Evolutionary conservation across 2,113 vertebrate species (phyloP), one percentile per base, ranked within the genome.

Genomic region (Callithrix jacchus): DNA sequence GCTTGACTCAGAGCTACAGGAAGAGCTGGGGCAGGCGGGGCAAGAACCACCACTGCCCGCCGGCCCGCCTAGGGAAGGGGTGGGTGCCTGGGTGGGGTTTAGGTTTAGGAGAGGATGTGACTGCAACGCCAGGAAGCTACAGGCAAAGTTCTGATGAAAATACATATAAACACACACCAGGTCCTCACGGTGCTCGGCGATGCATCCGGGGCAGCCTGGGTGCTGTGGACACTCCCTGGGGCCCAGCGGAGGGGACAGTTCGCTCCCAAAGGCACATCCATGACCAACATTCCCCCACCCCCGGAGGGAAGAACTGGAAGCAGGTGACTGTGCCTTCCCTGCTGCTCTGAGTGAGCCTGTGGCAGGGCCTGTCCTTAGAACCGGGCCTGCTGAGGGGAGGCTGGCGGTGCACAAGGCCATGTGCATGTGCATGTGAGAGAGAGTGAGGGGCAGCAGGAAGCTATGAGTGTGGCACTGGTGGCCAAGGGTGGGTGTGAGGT

Each of bases 41-140:
- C 20, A 37, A 70, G 87, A 87, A 25, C 52, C 30, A 66, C 61
- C 68, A 81, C 85, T 13, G 88, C 56, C 54, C 37, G 3, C 45
- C 88, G 20, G 76, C 71, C 54, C 37, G 5, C 45, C 84, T 30
- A 52, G 47, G 95, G 83, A 83, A 83, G 79, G 94, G 93, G 91
- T 93, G 94, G 97, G 91, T 71, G 89, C 79, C 61, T 86, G 98
- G 97, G 98, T 98, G 97, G 98, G 97, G 98, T 94, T 94, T 95
- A 35, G 74, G 91, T 16, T 89, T 37, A 56, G 81, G 80, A 97
- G 95, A 97, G 98, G 98, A 97, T 98, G 97, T 98, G 97, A 97
- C 94, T 56, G 81, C 45, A 42, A 74, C 35, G 93, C 93, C 96
- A 96, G 97, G 96, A 98, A 98, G 93, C 96, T 70, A 61, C 73